These are phyloP conservation scores for Romanogobio albipinnatus DNA, from an alignment of 2,113 vertebrate genomes.

Conservation along the genomic window DNA sequence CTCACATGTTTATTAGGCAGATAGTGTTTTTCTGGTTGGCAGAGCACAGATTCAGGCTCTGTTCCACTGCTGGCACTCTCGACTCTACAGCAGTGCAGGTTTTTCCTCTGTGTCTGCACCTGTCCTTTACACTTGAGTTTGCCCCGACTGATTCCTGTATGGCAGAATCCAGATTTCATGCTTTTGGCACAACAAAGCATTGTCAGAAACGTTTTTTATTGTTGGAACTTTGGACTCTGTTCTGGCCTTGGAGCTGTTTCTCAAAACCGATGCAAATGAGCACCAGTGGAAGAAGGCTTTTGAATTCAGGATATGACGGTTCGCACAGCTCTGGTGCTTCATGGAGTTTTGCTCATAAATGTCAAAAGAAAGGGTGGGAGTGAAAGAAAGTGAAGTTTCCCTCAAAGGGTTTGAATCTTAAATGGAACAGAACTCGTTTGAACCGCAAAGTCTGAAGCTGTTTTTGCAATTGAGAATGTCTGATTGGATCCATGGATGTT, in stretches of 20 bases:
- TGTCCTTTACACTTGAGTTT: constrained; percentile 25
- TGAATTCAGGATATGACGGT: not conserved
- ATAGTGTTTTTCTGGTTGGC: constrained; percentile 18
- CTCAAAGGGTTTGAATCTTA: constrained; percentile 25
- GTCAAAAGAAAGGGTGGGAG: constrained; percentile 5
- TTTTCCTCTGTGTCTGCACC: constrained; percentile 39
- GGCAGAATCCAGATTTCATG: not conserved
- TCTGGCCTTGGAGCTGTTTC: constrained; percentile 6
- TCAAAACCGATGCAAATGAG: constrained; percentile 9
- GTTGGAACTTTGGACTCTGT: constrained; percentile 14
- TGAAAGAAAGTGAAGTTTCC: constrained; percentile 1
- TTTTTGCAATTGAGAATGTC: constrained; percentile 20
- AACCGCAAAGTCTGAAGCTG: constrained; percentile 10
- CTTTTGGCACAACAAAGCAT: not conserved
- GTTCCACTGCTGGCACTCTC: constrained; percentile 17
- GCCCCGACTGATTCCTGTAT: not conserved
- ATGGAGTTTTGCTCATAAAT: constrained; percentile 12
- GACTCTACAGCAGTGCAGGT: constrained; percentile 1
- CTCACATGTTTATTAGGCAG: constrained; percentile 20
- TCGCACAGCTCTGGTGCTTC: not conserved
- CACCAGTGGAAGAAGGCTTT: not conserved
- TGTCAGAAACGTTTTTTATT: not conserved
- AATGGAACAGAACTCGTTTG: constrained; percentile 18
- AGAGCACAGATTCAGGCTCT: constrained; percentile 8
- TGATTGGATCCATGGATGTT: constrained; percentile 36